Evolutionary conservation across 2,888 invertebrate species (phyloP).

Genomic region (Ctena decussata): DNA sequence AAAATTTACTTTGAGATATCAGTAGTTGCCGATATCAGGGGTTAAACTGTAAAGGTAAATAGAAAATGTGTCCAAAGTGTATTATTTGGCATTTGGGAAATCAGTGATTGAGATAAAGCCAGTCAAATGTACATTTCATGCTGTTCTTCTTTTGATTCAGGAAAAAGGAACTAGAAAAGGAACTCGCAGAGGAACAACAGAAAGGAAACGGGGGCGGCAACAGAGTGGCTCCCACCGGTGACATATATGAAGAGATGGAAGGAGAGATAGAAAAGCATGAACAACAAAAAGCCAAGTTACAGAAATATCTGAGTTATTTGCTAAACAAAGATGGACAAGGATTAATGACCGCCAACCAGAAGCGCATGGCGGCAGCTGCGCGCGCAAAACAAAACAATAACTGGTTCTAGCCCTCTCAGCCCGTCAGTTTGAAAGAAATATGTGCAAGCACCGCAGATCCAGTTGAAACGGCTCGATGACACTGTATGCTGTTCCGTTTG

Average conservation of each 20-base stretch:
- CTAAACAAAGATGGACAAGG: conserved; percentile 53
- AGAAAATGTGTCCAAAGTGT: too few relatives aligned
- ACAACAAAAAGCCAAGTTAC: conserved; percentile 55
- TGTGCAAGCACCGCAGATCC: too few relatives aligned
- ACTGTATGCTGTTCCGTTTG: too few relatives aligned
- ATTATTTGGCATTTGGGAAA: too few relatives aligned
- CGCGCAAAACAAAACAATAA: conserved; percentile 40
- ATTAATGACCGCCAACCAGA: conserved; percentile 48
- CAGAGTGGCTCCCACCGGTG: conserved; percentile 52
- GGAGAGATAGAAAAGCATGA: conserved; percentile 57
- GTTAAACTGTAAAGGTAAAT: too few relatives aligned
- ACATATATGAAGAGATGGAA: conserved; percentile 64
- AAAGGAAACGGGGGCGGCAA: conserved; percentile 38
- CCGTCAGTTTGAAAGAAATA: too few relatives aligned
- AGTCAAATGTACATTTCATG: too few relatives aligned
- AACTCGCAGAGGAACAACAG: conserved; percentile 34
- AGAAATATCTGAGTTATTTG: conserved; percentile 58
- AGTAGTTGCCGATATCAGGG: too few relatives aligned
- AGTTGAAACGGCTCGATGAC: too few relatives aligned
- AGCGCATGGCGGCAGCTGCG: conserved; percentile 40
- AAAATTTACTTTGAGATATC: too few relatives aligned
- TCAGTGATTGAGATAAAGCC: too few relatives aligned
- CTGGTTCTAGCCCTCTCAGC: conserved; percentile 57
- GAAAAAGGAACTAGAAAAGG: conserved; percentile 51
- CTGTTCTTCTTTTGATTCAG: conserved; percentile 22